Conservation (phyloP, 2,797 vertebrate genomes). For the Rachycentron canadum region DNA sequence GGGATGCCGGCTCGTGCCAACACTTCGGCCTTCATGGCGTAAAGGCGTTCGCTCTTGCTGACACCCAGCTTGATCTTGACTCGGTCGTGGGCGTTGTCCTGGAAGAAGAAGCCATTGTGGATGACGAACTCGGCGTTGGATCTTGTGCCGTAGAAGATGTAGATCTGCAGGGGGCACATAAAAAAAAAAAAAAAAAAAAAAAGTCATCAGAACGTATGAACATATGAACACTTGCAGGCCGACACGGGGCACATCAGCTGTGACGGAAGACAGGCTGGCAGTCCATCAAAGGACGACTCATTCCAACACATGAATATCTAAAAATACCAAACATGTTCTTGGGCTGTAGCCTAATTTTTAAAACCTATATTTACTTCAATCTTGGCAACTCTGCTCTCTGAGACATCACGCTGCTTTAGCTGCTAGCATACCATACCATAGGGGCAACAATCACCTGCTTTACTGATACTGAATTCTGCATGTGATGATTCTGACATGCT, state of each 20-base stretch:
- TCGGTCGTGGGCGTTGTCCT: conserved; percentile 96
- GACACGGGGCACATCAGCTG: not conserved
- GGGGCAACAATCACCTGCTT: not conserved
- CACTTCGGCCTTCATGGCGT: conserved; percentile 99
- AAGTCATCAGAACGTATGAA: too few relatives aligned
- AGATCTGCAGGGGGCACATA: conserved; percentile 88
- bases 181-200: too few relatives aligned
- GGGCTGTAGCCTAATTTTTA: not conserved
- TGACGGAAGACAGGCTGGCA: not conserved
- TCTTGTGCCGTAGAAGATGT: conserved; percentile 99
- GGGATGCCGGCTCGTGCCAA: conserved; percentile 97
- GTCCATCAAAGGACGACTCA: not conserved
- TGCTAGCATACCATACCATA: not conserved
- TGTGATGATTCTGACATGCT: not conserved
- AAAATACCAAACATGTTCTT: not conserved
- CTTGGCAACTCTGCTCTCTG: not conserved
- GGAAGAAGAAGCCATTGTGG: conserved; percentile 99
- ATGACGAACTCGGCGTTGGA: conserved; percentile 99
- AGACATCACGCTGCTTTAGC: not conserved
- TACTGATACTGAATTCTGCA: not conserved
- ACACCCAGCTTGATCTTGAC: conserved; percentile 99
- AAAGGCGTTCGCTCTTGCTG: conserved; percentile 98
- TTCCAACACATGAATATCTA: not conserved
- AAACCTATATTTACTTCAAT: not conserved
- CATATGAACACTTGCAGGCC: not conserved